Evolutionary conservation across 1,140 invertebrate species (phyloP).

Genomic region (Dreissena polymorpha): DNA sequence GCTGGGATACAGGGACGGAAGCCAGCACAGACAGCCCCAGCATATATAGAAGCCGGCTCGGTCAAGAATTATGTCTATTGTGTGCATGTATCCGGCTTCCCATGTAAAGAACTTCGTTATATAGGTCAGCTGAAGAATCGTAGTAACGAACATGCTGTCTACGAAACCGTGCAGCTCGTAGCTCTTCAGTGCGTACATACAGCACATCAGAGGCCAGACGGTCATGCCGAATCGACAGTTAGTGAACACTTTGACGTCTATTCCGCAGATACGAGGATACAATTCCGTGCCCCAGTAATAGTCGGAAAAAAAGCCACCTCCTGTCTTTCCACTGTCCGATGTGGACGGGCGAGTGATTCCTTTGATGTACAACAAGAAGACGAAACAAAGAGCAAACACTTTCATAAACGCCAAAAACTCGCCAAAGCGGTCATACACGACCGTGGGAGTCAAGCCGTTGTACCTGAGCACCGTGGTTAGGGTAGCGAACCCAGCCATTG

Average conservation of each 20-base stretch:
- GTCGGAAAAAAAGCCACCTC: constrained; percentile 80
- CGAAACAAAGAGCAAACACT: constrained; percentile 81
- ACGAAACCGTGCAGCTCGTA: constrained; percentile 80
- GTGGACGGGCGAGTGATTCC: constrained; percentile 77
- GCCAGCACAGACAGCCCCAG: constrained; percentile 83
- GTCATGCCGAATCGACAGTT: constrained; percentile 83
- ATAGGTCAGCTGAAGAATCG: constrained; percentile 81
- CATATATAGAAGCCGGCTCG: constrained; percentile 84
- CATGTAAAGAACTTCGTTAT: constrained; percentile 85
- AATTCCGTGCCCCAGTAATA: constrained; percentile 84
- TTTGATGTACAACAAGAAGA: constrained; percentile 79
- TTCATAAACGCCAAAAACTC: constrained; percentile 81
- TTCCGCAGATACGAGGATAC: constrained; percentile 81
- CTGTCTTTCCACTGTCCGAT: constrained; percentile 71
- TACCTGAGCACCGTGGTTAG: constrained; percentile 72
- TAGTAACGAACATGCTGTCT: constrained; percentile 79
- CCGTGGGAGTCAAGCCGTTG: constrained; percentile 70
- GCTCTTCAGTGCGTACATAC: constrained; percentile 77
- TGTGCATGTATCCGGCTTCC: constrained; percentile 84
- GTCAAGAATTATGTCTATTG: constrained; percentile 84
- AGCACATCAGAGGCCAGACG: constrained; percentile 82
- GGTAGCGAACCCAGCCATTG: constrained; percentile 75
- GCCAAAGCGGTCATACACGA: constrained; percentile 80
- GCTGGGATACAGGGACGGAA: constrained; percentile 83
- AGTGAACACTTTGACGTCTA: constrained; percentile 79